These are phyloP conservation scores for Enteromius trimaculatus DNA, from an alignment of 2,797 vertebrate genomes.

Conservation along the genomic window DNA sequence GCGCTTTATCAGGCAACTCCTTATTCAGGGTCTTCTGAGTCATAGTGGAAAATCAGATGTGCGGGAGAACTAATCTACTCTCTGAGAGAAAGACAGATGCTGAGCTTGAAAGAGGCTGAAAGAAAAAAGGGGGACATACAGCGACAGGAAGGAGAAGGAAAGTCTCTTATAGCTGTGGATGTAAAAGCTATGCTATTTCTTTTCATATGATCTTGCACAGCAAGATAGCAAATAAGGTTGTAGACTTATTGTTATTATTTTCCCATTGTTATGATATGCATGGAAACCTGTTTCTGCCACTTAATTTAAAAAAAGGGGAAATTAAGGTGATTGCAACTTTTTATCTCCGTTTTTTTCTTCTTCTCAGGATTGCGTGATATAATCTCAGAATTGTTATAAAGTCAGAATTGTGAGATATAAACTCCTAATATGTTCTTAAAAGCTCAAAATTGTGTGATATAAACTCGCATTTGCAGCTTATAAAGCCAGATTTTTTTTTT, in stretches of 20 bases:
- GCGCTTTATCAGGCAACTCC: not conserved
- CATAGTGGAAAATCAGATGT: conserved; percentile 8
- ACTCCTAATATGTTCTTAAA: no score
- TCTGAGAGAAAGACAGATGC: conserved; percentile 16
- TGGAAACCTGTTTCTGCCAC: no score
- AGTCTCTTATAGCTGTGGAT: not conserved
- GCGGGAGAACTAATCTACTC: conserved; percentile 26
- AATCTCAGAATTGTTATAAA: no score
- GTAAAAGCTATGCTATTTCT: not conserved
- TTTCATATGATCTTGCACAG: no score
- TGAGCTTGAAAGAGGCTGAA: not conserved
- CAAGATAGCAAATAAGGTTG: no score
- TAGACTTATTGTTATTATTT: not conserved
- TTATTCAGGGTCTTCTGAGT: conserved; percentile 15
- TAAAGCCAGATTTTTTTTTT: no score
- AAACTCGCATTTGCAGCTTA: no score
- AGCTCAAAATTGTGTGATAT: no score
- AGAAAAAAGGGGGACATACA: not conserved
- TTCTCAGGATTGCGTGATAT: not conserved
- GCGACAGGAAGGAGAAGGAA: not conserved
- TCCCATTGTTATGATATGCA: not conserved
- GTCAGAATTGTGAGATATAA: no score
- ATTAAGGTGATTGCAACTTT: no score
- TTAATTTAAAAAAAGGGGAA: no score
- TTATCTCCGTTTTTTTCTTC: no score